These are phyloP conservation scores for Etheostoma spectabile DNA, from an alignment of 2,113 vertebrate genomes.

Conservation along the genomic window DNA sequence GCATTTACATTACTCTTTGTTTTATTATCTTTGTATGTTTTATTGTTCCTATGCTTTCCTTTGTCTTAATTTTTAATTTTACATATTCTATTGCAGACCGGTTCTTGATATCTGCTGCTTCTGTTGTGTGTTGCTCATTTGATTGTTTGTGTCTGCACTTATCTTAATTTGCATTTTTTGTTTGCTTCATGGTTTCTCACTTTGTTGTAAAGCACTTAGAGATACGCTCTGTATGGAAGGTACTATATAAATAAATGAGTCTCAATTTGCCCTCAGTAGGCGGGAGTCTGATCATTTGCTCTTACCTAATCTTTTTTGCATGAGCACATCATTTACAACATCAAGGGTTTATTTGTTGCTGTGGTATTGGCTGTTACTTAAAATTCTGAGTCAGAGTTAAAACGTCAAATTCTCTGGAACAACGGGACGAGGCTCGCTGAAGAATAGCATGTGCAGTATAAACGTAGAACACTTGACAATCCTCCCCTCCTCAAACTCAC, in stretches of 20 bases:
- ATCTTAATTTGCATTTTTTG: no score
- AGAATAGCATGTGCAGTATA: constrained; percentile 32
- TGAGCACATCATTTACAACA: neutral
- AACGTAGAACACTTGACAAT: constrained; percentile 55
- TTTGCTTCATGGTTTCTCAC: no score
- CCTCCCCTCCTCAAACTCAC: constrained; percentile 25
- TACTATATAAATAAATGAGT: neutral
- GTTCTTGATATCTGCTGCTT: no score
- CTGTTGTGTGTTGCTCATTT: no score
- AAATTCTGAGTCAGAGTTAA: constrained; percentile 30
- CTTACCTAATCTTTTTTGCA: neutral
- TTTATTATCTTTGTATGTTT: no score
- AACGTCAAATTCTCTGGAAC: constrained; percentile 42
- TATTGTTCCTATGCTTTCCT: no score
- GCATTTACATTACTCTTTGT: neutral
- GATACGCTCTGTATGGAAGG: no score
- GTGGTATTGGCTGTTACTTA: constrained; percentile 6
- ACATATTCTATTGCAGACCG: no score
- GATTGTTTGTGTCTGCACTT: no score
- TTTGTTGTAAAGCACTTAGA: no score
- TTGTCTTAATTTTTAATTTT: no score
- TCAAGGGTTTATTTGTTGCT: constrained; percentile 46
- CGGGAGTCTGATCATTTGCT: neutral
- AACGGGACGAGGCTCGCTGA: constrained; percentile 30
- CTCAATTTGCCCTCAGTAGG: neutral